A percentile compares a stretch with the other conserved stretches of the same genome.
Conservation (phyloP, 2,113 vertebrate species). For the Copsychus sechellarum region DNA sequence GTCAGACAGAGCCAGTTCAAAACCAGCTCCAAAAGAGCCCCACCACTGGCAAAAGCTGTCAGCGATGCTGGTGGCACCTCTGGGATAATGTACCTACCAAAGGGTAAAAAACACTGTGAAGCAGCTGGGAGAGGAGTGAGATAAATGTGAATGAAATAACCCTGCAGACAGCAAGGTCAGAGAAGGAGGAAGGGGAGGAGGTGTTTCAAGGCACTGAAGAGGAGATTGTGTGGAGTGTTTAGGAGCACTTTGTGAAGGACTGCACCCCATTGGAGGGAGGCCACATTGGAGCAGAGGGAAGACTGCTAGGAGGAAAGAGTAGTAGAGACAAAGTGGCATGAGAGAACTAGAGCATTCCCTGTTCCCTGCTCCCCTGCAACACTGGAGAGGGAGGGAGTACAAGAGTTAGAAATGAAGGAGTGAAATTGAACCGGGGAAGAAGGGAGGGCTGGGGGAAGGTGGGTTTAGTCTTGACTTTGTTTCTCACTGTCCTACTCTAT, state of each 20-base stretch:
- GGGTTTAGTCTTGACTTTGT: not conserved
- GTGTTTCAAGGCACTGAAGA: not conserved
- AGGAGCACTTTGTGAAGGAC: not conserved
- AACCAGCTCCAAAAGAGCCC: not conserved
- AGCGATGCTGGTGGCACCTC: fast-evolving
- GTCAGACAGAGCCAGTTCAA: not conserved
- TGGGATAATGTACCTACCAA: not conserved
- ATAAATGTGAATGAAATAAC: not conserved
- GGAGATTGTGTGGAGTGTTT: not conserved
- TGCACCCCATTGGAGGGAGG: not conserved
- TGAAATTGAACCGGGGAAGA: not conserved
- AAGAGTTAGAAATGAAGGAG: not conserved
- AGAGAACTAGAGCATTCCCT: not conserved
- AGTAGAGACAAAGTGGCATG: not conserved
- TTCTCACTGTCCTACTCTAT: not conserved
- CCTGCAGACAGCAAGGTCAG: not conserved
- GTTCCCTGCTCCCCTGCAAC: not conserved
- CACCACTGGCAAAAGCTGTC: not conserved
- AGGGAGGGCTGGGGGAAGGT: not conserved
- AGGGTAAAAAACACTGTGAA: not conserved
- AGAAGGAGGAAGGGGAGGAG: not conserved
- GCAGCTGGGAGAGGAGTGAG: not conserved
- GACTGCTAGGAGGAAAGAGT: not conserved
- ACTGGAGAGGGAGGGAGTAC: fast-evolving
- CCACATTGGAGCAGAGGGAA: fast-evolving